Conservation (phyloP, 1,140 invertebrate species). For the Nymphalis io region DNA sequence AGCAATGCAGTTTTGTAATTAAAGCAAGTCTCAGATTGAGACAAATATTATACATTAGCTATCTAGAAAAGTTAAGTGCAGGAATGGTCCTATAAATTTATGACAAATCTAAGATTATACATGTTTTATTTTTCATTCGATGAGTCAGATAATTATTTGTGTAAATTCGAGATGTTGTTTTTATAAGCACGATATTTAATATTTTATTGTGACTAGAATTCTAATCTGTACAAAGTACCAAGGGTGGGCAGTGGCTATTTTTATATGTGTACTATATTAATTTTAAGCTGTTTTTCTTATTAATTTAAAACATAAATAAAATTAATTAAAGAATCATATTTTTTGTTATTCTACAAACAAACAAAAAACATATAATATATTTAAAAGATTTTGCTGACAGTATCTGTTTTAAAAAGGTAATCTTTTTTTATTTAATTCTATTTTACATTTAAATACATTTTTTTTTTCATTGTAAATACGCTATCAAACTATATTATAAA, state of each 20-base stretch:
- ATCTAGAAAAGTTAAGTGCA: slow-evolving; percentile 39
- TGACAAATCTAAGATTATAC: slow-evolving; percentile 31
- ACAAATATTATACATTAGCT: slow-evolving; percentile 37
- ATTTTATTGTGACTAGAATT: slow-evolving; percentile 18
- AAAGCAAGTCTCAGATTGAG: slow-evolving; percentile 45
- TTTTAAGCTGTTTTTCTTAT: neutral
- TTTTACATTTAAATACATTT: slow-evolving; percentile 33
- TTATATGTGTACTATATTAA: too few species aligned
- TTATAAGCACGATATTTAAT: neutral
- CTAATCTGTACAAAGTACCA: slow-evolving; percentile 19
- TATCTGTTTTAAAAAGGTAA: neutral
- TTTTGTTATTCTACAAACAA: too few species aligned
- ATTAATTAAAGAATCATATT: too few species aligned
- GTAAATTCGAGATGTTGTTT: neutral
- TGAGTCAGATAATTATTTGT: neutral
- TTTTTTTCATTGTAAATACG: slow-evolving; percentile 36
- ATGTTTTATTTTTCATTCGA: slow-evolving; percentile 22
- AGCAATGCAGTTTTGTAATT: slow-evolving; percentile 56
- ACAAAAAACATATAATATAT: neutral
- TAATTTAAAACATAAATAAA: neutral
- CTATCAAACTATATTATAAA: slow-evolving; percentile 37
- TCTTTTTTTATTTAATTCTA: slow-evolving; percentile 10
- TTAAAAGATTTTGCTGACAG: neutral
- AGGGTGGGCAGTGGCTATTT: slow-evolving; percentile 36
- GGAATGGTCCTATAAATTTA: slow-evolving; percentile 33